Conservation (phyloP, 2,113 vertebrate species). For the Probosciger aterrimus region DNA sequence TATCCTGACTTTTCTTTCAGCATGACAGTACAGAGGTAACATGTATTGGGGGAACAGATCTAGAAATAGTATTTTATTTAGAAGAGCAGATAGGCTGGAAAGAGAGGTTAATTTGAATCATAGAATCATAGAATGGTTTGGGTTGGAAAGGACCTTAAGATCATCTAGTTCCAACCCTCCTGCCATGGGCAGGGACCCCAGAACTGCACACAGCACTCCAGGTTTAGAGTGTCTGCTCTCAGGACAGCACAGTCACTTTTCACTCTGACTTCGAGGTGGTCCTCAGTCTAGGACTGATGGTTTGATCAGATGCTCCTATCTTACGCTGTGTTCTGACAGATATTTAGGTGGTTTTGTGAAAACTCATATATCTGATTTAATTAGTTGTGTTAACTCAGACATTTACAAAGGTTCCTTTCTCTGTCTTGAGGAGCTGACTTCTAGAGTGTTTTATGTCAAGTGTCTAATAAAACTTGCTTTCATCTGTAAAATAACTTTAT, state of each 20-base stretch:
- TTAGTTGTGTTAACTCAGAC: neutral
- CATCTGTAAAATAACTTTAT: neutral
- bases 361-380: neutral
- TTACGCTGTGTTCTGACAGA: neutral
- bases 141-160: neutral
- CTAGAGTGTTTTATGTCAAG: neutral
- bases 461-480: neutral
- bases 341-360: neutral
- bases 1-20: neutral
- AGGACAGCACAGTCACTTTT: neutral
- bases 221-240: neutral
- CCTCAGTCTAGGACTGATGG: neutral
- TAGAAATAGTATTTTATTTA: neutral
- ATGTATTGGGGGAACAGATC: fast-evolving
- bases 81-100: neutral
- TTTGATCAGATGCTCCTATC: neutral
- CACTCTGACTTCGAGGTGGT: neutral
- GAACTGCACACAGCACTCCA: neutral
- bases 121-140: neutral
- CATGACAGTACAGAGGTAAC: neutral
- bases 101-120: neutral
- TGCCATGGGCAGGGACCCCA: neutral
- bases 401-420: neutral
- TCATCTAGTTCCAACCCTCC: neutral
- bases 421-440: neutral